Base-by-base conservation (phyloP, 2,113 vertebrate species). In the Gallinago paraguaiae region DNA sequence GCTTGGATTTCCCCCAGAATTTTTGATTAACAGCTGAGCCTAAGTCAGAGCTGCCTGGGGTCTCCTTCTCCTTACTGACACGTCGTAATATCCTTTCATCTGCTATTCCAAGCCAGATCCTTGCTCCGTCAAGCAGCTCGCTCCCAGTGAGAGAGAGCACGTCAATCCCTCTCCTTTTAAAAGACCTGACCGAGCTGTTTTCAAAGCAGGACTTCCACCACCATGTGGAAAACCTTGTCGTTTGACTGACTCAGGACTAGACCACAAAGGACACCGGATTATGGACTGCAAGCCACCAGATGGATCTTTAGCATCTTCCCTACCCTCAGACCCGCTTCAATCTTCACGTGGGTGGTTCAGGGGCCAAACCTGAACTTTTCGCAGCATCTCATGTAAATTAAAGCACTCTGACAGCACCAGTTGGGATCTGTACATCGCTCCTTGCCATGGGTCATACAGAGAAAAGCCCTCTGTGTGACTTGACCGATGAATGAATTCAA, bases 11-110 rank as follows among this genome's bases (percentile, higher is more conserved):
- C n/a, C 61, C 69, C 80, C 92, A 96, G 88, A 92, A 92, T 46
- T 86, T 94, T 94, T 92, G 71, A 95, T 97, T 92, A 96, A 93
- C 93, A 97, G 82, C 88, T 94, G 79, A 93, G 48, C 17, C 90
- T 93, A 96, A 88, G 94, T 92, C 90, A 88, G 72, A 90, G 75
- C 79, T 95, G 93, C 76, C 90, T 93, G 48, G 85, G 93, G 88
- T 97, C 95, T 88, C 92, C 82, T 92, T 94, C 82, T 82, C 90
- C 39, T 95, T 86, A 56, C 76, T 84, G 82, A 93, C 82, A 90
- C 82, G 80, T 80, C 7, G 4, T 95, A 95, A 94, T 74, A 96
- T 74, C 51, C 60, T 93, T 95, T 93, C 64, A 93, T 90, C 76
- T 83, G 72, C 25, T 88, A 6, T 72, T 88, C 69, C 77, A 63